Percentiles rank a stretch among this genome's conserved stretches.
These are phyloP conservation scores for Patella depressa DNA, from an alignment of 2,888 invertebrate genomes.

Conservation along the genomic window DNA sequence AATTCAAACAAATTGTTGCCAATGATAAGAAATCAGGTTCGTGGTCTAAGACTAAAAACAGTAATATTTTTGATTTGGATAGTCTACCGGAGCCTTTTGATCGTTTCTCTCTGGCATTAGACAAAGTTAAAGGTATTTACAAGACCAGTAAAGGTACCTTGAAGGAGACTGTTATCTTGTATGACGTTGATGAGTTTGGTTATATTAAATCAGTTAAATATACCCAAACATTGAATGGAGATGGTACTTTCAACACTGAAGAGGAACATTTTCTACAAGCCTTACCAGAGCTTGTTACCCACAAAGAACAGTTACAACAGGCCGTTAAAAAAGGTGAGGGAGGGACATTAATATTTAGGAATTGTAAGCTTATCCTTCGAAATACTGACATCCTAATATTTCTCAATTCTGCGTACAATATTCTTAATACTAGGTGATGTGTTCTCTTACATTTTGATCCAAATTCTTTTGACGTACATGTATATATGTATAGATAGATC, in stretches of 20 bases:
- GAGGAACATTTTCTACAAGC: conserved; percentile 22
- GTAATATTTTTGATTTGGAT: conserved; percentile 16
- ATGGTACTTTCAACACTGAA: conserved; percentile 26
- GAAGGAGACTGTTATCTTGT: conserved; percentile 33
- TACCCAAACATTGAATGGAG: conserved; percentile 26
- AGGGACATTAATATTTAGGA: no score
- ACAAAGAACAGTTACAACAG: conserved; percentile 21
- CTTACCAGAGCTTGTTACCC: conserved; percentile 20
- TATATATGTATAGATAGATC: no score
- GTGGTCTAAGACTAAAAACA: neutral
- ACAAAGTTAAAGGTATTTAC: conserved; percentile 24
- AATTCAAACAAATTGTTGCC: neutral
- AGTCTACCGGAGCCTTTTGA: conserved; percentile 30
- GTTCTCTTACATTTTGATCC: no score
- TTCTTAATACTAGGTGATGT: no score
- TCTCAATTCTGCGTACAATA: no score
- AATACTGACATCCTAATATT: no score
- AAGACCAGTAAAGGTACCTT: conserved; percentile 21
- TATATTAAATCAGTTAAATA: conserved; percentile 31
- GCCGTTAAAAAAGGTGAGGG: conserved; percentile 22
- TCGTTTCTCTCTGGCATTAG: conserved; percentile 21
- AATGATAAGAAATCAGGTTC: conserved; percentile 8
- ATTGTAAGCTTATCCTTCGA: no score
- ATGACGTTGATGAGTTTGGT: conserved; percentile 36
- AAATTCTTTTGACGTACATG: no score